phyloP scores from a whole-genome alignment of 2,797 vertebrate species.

The Sebastes trivittatus region DNA sequence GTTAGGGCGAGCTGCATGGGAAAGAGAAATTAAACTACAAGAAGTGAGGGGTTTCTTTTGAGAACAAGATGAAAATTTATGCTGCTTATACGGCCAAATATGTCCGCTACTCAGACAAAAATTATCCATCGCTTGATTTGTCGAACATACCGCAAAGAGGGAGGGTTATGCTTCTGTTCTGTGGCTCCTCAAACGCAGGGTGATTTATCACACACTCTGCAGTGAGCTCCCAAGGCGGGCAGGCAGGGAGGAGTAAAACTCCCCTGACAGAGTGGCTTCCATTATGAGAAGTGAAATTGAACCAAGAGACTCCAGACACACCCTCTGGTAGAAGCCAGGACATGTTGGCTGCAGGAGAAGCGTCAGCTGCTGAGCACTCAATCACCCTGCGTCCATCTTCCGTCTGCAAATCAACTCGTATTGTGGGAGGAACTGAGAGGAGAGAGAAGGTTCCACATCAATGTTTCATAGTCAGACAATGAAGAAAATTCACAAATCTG shows the following conservation, averaged over 20 bases:
- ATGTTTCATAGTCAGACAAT: constrained; percentile 17
- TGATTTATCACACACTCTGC: constrained; percentile 79
- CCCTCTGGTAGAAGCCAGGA: constrained; percentile 78
- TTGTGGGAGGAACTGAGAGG: constrained; percentile 66
- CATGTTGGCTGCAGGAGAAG: constrained; percentile 74
- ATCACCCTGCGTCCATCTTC: constrained; percentile 60
- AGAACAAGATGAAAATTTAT: constrained; percentile 15
- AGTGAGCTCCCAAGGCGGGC: constrained; percentile 63
- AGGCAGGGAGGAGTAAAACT: constrained; percentile 74
- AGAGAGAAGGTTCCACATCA: constrained; percentile 17
- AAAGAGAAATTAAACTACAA: constrained; percentile 32
- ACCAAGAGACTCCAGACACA: constrained; percentile 62
- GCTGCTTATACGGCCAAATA: not conserved
- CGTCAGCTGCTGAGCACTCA: constrained; percentile 76
- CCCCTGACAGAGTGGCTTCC: constrained; percentile 73
- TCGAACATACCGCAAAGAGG: constrained; percentile 76
- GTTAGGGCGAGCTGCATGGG: constrained; percentile 63
- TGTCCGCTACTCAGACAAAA: constrained; percentile 30
- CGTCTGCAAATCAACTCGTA: constrained; percentile 57
- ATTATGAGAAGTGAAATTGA: constrained; percentile 72
- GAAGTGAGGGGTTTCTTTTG: constrained; percentile 8
- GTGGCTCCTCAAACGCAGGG: constrained; percentile 61
- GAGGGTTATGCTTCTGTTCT: constrained; percentile 70
- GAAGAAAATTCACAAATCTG: not conserved
- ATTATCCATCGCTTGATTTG: constrained; percentile 45